Evolutionary conservation across 1,140 invertebrate species (phyloP), one percentile per base, ranked within the genome.

Genomic region (Acromyrmex echinatior): DNA sequence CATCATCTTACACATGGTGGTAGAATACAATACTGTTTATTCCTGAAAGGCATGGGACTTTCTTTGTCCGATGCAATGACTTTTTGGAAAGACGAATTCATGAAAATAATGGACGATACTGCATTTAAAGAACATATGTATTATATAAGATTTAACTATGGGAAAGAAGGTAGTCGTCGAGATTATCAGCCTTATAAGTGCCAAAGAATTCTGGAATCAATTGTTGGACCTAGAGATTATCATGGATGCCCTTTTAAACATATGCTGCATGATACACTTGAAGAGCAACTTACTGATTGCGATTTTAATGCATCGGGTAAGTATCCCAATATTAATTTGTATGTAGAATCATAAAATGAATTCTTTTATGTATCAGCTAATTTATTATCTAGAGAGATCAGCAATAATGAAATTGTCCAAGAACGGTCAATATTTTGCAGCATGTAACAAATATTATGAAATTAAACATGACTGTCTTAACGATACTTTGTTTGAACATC

Each of bases 171-270:
- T 18, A 99, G 97, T 91, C 97, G 97, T 93, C 97, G 97, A 1
- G 97, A 98, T 94, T 99, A 99, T 93, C 97, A 98, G 1, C 98
- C 99, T 0, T 98, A 98, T 88, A 98, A 97, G 91, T 99, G 99
- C 95, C 96, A 97, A 84, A 99, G 98, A 95, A 98, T 99, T 81
- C 99, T 99, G 28, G 97, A 96, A 91, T 96, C 96, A 2, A 97
- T 96, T 94, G 96, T 98, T 3, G 97, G 97, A 0, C 95, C 97
- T 35, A 98, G 97, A n/a, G 99, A 99, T 92, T 96, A 96, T 93
- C 98, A 99, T 95, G 99, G 99, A 14, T 99, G 99, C 96, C 99
- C 99, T 16, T 99, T 98, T 92, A 97, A 97, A 93, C 97, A 98
- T 92, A 97, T 96, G 93, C 98, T 99, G 94, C 91, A 94, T 51